phyloP scores from a whole-genome alignment of 2,888 invertebrate genomes.

The Sipha maydis region DNA sequence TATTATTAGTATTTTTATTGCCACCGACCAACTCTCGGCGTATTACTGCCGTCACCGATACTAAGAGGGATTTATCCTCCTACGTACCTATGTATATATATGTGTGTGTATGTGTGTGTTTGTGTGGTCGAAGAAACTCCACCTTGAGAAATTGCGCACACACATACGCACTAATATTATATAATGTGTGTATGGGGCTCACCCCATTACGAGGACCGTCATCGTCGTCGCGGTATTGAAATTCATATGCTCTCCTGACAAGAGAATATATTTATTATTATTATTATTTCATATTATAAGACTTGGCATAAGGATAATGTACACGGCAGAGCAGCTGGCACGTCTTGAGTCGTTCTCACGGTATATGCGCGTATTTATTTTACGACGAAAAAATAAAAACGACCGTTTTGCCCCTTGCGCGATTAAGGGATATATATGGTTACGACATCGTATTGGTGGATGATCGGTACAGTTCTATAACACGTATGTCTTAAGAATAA shows the following conservation, averaged over 20 bases:
- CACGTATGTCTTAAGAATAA: no score
- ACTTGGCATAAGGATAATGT: neutral
- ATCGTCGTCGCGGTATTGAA: conserved; percentile 34
- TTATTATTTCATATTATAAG: conserved; percentile 24
- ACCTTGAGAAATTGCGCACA: conserved; percentile 29
- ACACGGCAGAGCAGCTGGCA: conserved; percentile 14
- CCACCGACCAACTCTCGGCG: neutral
- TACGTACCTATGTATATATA: no score
- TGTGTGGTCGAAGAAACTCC: conserved; percentile 2
- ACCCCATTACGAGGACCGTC: neutral
- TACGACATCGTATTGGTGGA: no score
- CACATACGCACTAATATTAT: neutral
- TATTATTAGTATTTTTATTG: conserved; percentile 31
- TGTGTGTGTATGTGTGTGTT: neutral
- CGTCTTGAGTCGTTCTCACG: conserved; percentile 53
- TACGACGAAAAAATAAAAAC: conserved; percentile 5
- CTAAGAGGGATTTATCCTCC: no score
- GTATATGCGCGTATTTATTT: conserved; percentile 16
- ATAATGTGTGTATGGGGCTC: neutral
- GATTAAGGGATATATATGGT: neutral
- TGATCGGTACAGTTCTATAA: no score
- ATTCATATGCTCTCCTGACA: neutral
- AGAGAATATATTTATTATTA: conserved; percentile 19
- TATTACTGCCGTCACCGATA: no score
- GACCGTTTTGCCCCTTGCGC: neutral